Base-by-base conservation (phyloP, 2,888 invertebrate genomes). In the Tenthredo distinguenda region DNA sequence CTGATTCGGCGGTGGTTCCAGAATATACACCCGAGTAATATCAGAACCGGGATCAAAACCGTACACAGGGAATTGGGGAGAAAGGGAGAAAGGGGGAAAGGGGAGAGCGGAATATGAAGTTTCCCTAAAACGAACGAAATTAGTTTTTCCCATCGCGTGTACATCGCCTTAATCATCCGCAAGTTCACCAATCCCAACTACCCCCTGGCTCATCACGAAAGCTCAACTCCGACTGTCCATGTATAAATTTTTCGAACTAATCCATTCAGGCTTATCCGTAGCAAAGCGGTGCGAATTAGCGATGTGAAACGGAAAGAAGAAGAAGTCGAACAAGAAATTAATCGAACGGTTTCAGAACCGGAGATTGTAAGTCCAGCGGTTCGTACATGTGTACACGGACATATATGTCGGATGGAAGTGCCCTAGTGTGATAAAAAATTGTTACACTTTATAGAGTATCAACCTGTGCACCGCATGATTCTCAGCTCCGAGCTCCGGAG, bases 61-160 rank as follows among this genome's bases (percentile, higher is more conserved):
- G 37, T 71, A 71, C 4, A 72, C 18, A 55, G 0, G 7, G n/a
- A 40, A 68, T 68, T 12, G 10, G 34, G 21, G 10, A 55, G 5
- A 74, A 12, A 40, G 1, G 10, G n/a, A 47, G 21, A 74, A 12
- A 26, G 43, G 21, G 43, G 2, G 5, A 74, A 12, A 40, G 1
- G 10, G 26, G 21, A 74, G 26, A 26, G 43, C 21, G 43, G 10
- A 34, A 34, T 12, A 7, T 15, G 34, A 68, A 34, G 10, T 43
- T 50, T 50, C n/a, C 50, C 50, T 12, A 34, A 77, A 77, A 77
- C 55, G 15, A 77, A 77, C 55, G 50, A 50, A 37, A 62, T 62
- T 55, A 55, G 50, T 81, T 62, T 34, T 62, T 62, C 62, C 21
- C 37, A 81, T 81, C 62, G 81, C 81, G 81, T 81, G 81, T 81